Evolutionary conservation across 2,113 vertebrate species (phyloP), one percentile per base, ranked within the genome.

Genomic region (Kryptolebias marmoratus): DNA sequence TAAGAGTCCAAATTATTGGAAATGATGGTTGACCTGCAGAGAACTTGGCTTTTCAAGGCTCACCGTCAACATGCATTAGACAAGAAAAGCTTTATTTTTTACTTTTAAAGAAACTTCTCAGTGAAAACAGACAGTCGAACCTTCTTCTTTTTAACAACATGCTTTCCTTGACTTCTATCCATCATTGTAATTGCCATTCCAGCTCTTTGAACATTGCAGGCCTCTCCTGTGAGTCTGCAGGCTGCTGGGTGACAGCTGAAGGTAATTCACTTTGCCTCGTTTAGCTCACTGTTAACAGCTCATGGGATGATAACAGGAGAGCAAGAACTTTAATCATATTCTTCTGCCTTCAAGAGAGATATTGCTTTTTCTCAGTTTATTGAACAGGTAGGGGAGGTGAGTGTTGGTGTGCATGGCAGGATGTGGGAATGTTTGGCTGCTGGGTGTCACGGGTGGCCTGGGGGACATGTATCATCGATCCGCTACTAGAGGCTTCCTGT

Each of bases 201-300:
- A 69, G 58, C 54, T 56, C 68, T 71, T 49, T 64, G 80, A 78
- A 82, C 87, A 71, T 78, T 76, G 47, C 64, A 18, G 76, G 65
- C 73, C 81, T 87, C 74, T 82, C 79, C 85, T 80, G 57, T 16
- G 65, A 81, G 75, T 67, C 84, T 83, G 79, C 80, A 32, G 89
- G 86, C 85, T 67, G 67, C 75, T 63, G 3, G 11, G 68, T 72
- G 81, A 87, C 89, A 90, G 87, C 86, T 84, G 83, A 69, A 86
- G 81, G 84, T 87, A 85, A 91, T 89, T 91, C 84, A 90, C 82
- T 90, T 89, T 88, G 84, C 88, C 81, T 87, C 75, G 80, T 87
- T 90, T 80, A 79, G 81, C 79, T 85, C 57, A 61, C 80, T 79
- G 84, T 85, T 86, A 88, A 80, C 75, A 78, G 84, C 88, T 88